Evolutionary conservation across 2,888 invertebrate genomes (phyloP).

Genomic region (Deladenus siricidicola): DNA sequence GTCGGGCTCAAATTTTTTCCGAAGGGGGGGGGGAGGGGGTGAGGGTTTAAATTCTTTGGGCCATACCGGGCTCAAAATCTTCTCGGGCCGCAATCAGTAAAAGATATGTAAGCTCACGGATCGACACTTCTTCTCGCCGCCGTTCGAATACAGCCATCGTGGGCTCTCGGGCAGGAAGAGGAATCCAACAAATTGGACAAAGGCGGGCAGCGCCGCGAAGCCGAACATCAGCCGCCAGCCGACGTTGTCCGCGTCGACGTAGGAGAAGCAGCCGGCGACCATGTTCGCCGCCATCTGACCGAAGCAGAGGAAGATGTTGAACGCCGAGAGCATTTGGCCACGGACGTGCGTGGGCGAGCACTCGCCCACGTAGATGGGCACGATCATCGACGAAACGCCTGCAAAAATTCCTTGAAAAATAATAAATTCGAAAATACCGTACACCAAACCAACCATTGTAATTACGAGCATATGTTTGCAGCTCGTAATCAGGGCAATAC

Average conservation of each 20-base stretch:
- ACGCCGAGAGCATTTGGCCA: conserved; percentile 58
- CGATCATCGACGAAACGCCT: conserved; percentile 56
- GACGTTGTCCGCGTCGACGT: conserved; percentile 50
- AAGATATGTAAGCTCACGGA: neutral
- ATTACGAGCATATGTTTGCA: neutral
- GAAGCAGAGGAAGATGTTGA: conserved; percentile 58
- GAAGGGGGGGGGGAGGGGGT: too few species aligned
- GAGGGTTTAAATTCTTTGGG: too few species aligned
- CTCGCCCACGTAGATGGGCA: conserved; percentile 61
- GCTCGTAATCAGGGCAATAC: neutral
- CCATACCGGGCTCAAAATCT: too few species aligned
- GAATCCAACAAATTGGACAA: conserved; percentile 58
- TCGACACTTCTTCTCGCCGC: neutral
- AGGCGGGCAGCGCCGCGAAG: conserved; percentile 58
- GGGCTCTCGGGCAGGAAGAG: conserved; percentile 60
- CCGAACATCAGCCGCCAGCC: conserved; percentile 62
- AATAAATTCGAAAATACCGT: neutral
- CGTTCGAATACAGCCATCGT: conserved; percentile 49
- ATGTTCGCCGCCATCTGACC: conserved; percentile 58
- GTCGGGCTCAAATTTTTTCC: too few species aligned
- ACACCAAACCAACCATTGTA: neutral
- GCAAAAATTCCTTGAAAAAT: neutral
- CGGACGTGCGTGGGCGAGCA: conserved; percentile 57
- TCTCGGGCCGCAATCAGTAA: too few species aligned
- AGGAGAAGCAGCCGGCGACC: conserved; percentile 58